phyloP scores from a whole-genome alignment of 2,797 vertebrate genomes.

The Molossus molossus region DNA sequence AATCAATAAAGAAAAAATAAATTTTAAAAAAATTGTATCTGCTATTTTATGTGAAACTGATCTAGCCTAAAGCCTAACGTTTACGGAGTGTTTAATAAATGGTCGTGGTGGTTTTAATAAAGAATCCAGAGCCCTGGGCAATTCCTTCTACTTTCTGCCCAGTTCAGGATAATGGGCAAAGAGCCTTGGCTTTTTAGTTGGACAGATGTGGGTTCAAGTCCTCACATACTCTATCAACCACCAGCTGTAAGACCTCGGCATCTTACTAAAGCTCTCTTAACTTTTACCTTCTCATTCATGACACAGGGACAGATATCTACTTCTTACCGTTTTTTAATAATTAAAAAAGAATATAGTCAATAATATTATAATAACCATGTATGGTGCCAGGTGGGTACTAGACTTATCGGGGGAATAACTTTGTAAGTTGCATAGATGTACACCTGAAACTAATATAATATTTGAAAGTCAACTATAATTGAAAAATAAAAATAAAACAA shows the following conservation, averaged over 20 bases:
- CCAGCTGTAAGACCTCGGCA: background rate
- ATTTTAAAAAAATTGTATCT: background rate
- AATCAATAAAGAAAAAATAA: too few relatives aligned
- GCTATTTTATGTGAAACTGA: background rate
- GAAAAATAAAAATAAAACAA: background rate
- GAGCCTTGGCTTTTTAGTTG: background rate
- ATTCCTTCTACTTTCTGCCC: background rate
- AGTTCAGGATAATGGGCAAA: background rate
- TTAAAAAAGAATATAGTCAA: background rate
- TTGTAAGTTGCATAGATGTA: background rate
- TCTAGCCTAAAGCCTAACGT: background rate
- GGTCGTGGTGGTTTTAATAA: background rate
- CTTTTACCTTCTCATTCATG: background rate
- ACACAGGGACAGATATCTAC: background rate
- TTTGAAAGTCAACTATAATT: background rate
- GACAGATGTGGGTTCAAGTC: background rate
- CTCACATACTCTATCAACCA: background rate
- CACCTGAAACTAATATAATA: background rate
- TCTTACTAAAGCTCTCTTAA: background rate
- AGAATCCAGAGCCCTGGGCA: background rate
- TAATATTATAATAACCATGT: background rate
- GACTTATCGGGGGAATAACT: background rate
- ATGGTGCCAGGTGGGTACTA: background rate
- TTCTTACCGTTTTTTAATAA: constrained; percentile 18
- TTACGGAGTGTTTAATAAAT: background rate